Conservation (phyloP, 2,888 invertebrate species). For the Cosmia pyralina region DNA sequence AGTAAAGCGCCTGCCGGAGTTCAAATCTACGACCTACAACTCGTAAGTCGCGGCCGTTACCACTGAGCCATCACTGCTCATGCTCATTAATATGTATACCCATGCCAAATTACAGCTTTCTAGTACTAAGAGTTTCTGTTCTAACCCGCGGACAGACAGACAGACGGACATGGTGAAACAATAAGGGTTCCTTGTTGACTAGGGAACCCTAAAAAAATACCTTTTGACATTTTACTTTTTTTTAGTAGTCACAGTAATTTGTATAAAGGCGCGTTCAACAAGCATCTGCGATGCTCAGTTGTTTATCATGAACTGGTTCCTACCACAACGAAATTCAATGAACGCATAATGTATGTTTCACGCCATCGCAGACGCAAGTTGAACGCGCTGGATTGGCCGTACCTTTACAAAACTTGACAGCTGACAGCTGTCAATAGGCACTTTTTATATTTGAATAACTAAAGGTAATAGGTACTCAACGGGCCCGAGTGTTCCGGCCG, state of each 20-base stretch:
- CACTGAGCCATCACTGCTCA: too few relatives aligned
- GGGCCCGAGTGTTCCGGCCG: neutral
- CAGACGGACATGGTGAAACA: too few relatives aligned
- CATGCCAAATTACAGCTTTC: too few relatives aligned
- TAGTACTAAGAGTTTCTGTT: too few relatives aligned
- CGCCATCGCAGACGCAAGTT: neutral
- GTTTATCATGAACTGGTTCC: neutral
- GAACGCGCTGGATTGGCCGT: neutral
- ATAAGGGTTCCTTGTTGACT: too few relatives aligned
- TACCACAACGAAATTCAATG: neutral
- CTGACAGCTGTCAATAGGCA: slow-evolving; percentile 10
- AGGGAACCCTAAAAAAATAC: neutral
- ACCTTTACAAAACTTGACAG: slow-evolving; percentile 1
- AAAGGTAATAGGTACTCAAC: neutral
- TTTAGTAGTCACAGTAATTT: neutral
- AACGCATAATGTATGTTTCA: neutral
- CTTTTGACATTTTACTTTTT: too few relatives aligned
- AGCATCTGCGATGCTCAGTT: neutral
- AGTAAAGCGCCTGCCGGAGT: too few relatives aligned
- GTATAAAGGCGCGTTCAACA: neutral
- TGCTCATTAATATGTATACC: too few relatives aligned
- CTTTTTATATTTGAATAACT: neutral
- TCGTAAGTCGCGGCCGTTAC: too few relatives aligned
- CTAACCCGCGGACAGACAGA: too few relatives aligned
- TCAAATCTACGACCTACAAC: too few relatives aligned